Evolutionary conservation across 2,797 vertebrate genomes (phyloP).

Genomic region (Aldrovandia affinis): DNA sequence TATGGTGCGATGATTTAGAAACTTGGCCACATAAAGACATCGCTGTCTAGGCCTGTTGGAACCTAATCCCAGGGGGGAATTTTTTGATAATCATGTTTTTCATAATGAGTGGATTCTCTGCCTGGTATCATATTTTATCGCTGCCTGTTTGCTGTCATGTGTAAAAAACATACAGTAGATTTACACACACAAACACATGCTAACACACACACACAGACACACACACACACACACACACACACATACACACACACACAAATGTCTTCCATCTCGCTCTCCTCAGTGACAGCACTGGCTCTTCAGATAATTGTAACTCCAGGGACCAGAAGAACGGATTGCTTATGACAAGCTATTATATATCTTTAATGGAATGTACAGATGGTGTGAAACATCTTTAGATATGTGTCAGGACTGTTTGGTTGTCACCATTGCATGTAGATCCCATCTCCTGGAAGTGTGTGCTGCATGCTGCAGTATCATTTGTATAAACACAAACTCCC

Average conservation of each 20-base stretch:
- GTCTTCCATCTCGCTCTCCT: neutral
- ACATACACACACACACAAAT: conserved; percentile 14
- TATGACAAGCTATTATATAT: conserved; percentile 5
- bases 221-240: conserved; percentile 16
- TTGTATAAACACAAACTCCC: neutral
- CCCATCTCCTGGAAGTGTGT: neutral
- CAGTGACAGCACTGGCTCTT: conserved; percentile 3
- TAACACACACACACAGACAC: neutral
- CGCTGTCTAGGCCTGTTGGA: neutral
- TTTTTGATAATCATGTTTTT: conserved; percentile 12
- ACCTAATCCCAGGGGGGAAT: neutral
- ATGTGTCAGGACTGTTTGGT: conserved; percentile 15
- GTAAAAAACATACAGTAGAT: conserved; percentile 13
- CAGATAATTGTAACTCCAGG: conserved; percentile 18
- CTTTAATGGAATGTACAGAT: conserved; percentile 21
- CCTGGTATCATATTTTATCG: conserved; percentile 1
- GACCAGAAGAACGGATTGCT: conserved; percentile 4
- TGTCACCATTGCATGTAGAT: conserved; percentile 6
- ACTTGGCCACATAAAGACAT: conserved; percentile 9
- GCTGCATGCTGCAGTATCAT: neutral
- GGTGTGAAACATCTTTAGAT: conserved; percentile 14
- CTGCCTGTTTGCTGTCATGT: neutral
- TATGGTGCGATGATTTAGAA: neutral
- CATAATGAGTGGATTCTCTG: conserved; percentile 5
- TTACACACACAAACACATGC: conserved; percentile 14